A percentile compares a stretch with the other conserved stretches of the same genome.
Evolutionary conservation across 1,140 invertebrate genomes (phyloP).

Genomic region (Drosophila truncata): DNA sequence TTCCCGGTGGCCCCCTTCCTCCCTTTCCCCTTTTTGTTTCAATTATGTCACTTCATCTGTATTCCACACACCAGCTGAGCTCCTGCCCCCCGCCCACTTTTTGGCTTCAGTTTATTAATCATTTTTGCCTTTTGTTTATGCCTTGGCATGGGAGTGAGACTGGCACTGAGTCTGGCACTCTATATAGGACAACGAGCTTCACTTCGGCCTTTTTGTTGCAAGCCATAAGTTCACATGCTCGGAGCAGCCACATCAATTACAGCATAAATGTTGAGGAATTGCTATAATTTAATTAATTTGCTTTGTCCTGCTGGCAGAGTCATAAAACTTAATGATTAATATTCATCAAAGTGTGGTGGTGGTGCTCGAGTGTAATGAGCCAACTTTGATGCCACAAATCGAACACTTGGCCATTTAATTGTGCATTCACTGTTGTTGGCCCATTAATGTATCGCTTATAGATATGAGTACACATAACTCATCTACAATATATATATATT

Average conservation of each 20-base stretch:
- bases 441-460: conserved; percentile 3
- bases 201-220: conserved; percentile 28
- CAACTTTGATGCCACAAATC: conserved; percentile 52
- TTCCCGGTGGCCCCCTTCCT: not conserved
- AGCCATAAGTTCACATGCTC: conserved; percentile 39
- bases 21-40: conserved; percentile 1
- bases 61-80: conserved; percentile 34
- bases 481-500: conserved; percentile 18
- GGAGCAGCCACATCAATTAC: conserved; percentile 38
- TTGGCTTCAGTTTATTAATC: conserved; percentile 48
- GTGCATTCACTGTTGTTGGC: conserved; percentile 35
- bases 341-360: conserved; percentile 55
- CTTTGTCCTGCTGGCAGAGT: conserved; percentile 35
- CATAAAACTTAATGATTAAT: conserved; percentile 68
- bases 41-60: conserved; percentile 62
- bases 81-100: not conserved
- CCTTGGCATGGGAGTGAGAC: conserved; percentile 16
- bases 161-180: conserved; percentile 5
- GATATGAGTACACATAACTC: conserved; percentile 23
- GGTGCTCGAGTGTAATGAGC: conserved; percentile 11
- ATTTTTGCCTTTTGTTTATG: conserved; percentile 48
- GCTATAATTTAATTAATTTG: conserved; percentile 72
- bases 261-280: conserved; percentile 48
- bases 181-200: conserved; percentile 62
- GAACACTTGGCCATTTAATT: conserved; percentile 53